Conservation (phyloP, 1,140 invertebrate species). For the Cyrtorhinus lividipennis region DNA sequence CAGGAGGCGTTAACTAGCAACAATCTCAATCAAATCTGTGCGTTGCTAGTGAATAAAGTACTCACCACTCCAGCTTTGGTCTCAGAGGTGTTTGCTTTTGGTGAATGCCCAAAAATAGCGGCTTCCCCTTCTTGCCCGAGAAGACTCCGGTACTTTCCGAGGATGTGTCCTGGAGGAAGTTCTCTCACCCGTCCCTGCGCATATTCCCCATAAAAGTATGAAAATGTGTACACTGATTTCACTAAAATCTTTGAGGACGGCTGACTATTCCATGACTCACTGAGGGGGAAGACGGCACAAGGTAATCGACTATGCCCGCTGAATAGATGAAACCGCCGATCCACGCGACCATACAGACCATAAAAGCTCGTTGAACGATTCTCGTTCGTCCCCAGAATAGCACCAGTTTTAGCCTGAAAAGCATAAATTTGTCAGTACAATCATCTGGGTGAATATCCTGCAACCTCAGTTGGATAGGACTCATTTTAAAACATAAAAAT, state of each 20-base stretch:
- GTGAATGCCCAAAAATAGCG: constrained; percentile 6
- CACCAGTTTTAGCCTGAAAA: constrained; percentile 55
- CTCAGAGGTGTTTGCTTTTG: not conserved
- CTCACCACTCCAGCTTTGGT: not conserved
- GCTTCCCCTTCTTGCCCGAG: constrained; percentile 9
- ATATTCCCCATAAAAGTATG: too few relatives aligned
- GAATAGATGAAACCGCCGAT: constrained; percentile 81
- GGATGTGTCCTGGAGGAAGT: constrained; percentile 1
- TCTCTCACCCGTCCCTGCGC: not conserved
- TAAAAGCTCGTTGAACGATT: constrained; percentile 84
- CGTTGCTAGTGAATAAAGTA: too few relatives aligned
- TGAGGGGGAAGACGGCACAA: constrained; percentile 30
- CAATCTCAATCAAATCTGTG: too few relatives aligned
- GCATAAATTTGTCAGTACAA: not conserved
- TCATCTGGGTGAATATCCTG: not conserved
- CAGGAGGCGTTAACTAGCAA: too few relatives aligned
- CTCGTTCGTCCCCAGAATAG: constrained; percentile 88
- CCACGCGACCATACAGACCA: constrained; percentile 86
- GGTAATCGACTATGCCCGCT: constrained; percentile 65
- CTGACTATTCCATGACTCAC: constrained; percentile 26
- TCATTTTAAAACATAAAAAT: constrained; percentile 7
- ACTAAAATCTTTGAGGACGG: constrained; percentile 22
- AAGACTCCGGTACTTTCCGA: constrained; percentile 14
- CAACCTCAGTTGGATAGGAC: too few relatives aligned
- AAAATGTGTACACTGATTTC: not conserved